Evolutionary conservation across 2,888 invertebrate genomes (phyloP), one percentile per base, ranked within the genome.

Genomic region (Sisyra terminalis): DNA sequence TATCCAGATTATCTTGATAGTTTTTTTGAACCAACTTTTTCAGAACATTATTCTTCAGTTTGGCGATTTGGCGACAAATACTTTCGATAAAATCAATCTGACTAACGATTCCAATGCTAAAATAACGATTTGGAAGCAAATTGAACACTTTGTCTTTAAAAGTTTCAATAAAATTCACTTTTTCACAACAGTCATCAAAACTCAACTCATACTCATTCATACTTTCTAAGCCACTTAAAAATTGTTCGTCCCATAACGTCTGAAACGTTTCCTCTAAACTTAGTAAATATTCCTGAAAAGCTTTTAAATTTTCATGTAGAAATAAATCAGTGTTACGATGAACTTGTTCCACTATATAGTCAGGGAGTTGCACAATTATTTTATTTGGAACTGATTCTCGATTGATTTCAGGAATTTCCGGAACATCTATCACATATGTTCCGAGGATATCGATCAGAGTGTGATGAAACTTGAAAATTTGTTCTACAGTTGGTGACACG

Each of bases 91-190:
- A 78, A 43, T 70, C 67, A 2, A 71, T 63, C 52, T 82, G 77
- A 47, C 71, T 61, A 2, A 82, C 65, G 32, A 71, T 66, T 2
- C 75, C 75, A 47, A 77, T 69, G 32, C 70, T 67, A 50, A 83
- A 82, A 56, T 75, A 79, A 55, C 78, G 78, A 49, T 74, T 75
- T 51, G 70, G 69, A 11, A 78, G 66, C 55, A 77, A 69, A 14
- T 69, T 69, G 10, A 71, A 70, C 31, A 80, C 66, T 55, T 69
- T 67, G 13, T 71, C 69, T 48, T 74, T 69, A 40, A 73, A 75
- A 18, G 59, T 60, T 53, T 72, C 70, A 48, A 75, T 78, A 48
- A 67, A 69, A 48, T 66, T 63, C 39, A 80, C 75, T 55, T 74
- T 72, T 40, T 68, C 65, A 24, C 72, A 71, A 18, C 72, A 71